phyloP scores from a whole-genome alignment of 2,888 invertebrate species.

The Zootermopsis nevadensis region DNA sequence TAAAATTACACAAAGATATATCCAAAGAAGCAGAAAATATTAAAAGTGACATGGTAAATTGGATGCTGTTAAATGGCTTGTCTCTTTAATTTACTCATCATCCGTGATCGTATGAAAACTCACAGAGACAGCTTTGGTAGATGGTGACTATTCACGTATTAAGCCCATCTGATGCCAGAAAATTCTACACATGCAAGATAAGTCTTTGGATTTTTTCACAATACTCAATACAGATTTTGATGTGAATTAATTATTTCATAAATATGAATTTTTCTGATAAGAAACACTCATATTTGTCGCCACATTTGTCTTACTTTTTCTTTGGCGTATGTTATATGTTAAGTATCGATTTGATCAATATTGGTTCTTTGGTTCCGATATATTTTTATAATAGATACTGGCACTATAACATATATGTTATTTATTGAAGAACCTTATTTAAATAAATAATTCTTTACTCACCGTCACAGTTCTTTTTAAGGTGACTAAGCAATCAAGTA shows the following conservation, averaged over 20 bases:
- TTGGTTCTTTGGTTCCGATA: too few species aligned
- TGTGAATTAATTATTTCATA: too few species aligned
- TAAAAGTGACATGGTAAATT: neutral
- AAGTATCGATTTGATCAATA: too few species aligned
- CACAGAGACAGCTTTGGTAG: neutral
- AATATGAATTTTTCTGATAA: too few species aligned
- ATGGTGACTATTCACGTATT: neutral
- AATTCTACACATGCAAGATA: neutral
- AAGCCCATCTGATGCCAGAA: neutral
- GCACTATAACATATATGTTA: neutral
- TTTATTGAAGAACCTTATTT: neutral
- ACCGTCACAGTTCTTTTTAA: neutral
- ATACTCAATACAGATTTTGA: too few species aligned
- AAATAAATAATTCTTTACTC: neutral
- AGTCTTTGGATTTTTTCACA: neutral
- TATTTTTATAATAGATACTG: neutral
- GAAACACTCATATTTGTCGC: too few species aligned
- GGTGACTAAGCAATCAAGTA: neutral
- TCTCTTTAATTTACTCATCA: neutral
- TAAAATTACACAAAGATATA: too few species aligned
- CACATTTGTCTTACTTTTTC: too few species aligned
- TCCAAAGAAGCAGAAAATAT: neutral
- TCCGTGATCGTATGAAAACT: neutral
- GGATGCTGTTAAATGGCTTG: neutral
- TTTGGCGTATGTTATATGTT: too few species aligned